Percentiles rank a stretch among this genome's conserved stretches.
These are phyloP conservation scores for Rotaria socialis DNA, from an alignment of 2,888 invertebrate genomes.

Conservation along the genomic window DNA sequence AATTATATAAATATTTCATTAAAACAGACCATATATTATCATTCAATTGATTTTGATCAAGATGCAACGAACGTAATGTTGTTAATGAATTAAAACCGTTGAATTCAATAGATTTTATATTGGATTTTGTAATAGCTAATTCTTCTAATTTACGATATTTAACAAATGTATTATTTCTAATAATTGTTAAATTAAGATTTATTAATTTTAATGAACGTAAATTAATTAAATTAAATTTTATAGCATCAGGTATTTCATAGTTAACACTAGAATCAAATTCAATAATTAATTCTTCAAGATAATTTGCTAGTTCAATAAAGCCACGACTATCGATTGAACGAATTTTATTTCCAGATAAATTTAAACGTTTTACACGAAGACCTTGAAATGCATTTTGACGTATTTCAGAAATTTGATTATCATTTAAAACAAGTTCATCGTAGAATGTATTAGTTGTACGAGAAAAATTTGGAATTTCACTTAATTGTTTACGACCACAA, in stretches of 20 bases:
- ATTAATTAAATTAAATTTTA: conserved; percentile 38
- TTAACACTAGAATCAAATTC: conserved; percentile 4
- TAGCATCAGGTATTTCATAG: conserved; percentile 37
- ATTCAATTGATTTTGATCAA: conserved; percentile 37
- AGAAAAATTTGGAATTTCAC: conserved; percentile 39
- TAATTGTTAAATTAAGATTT: background rate
- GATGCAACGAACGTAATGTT: background rate
- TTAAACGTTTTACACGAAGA: conserved; percentile 43
- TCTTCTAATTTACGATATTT: conserved; percentile 39
- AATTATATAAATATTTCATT: background rate
- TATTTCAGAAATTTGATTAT: conserved; percentile 40
- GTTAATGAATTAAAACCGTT: conserved; percentile 24
- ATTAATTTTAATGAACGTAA: conserved; percentile 6
- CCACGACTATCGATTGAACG: conserved; percentile 33
- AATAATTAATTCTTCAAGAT: conserved; percentile 43
- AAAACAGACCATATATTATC: background rate
- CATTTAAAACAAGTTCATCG: conserved; percentile 46
- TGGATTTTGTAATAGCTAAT: conserved; percentile 23
- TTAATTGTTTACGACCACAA: conserved; percentile 43
- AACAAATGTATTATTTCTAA: conserved; percentile 12
- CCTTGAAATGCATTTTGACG: conserved; percentile 37
- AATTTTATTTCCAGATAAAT: conserved; percentile 41
- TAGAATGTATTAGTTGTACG: conserved; percentile 40
- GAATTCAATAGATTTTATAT: conserved; percentile 15
- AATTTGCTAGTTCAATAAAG: conserved; percentile 43